These are phyloP conservation scores for Aphodius granarius DNA, from an alignment of 2,888 invertebrate genomes.

Conservation along the genomic window DNA sequence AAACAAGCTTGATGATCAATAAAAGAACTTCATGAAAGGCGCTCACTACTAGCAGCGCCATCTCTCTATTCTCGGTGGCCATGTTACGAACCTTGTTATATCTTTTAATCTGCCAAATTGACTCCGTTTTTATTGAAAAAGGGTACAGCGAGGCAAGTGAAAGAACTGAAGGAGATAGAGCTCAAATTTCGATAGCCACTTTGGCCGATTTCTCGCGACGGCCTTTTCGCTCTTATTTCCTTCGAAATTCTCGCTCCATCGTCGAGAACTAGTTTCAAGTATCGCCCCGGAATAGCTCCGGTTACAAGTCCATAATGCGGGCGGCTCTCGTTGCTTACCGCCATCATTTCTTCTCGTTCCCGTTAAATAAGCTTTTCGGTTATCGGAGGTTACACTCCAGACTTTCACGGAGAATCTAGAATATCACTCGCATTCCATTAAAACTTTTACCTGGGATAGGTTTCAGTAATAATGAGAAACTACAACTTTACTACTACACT, in stretches of 20 bases:
- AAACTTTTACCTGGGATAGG: background rate
- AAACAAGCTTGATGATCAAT: too few species aligned
- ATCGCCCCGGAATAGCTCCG: conserved; percentile 1
- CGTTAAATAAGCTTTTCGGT: conserved; percentile 4
- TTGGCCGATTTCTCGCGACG: background rate
- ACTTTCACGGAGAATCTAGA: background rate
- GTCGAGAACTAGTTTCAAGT: background rate
- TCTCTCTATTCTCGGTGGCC: too few species aligned
- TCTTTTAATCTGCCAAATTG: too few species aligned
- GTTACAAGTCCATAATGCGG: conserved; percentile 3
- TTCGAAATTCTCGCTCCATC: conserved; percentile 1
- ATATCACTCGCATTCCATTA: background rate
- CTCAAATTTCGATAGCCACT: background rate
- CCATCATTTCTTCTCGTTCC: background rate
- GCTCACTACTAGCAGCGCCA: too few species aligned
- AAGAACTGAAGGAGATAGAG: background rate
- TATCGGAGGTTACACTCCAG: conserved; percentile 4
- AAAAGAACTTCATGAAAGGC: too few species aligned
- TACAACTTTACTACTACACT: too few species aligned
- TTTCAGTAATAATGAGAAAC: background rate
- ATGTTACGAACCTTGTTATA: too few species aligned
- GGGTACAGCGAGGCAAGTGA: background rate
- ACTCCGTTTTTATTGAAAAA: background rate
- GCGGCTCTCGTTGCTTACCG: background rate
- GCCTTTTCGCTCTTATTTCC: conserved; percentile 5